A percentile compares a stretch with the other conserved stretches of the same genome.
These are phyloP conservation scores for Xiphydria camelus DNA, from an alignment of 2,888 invertebrate species.

Conservation along the genomic window DNA sequence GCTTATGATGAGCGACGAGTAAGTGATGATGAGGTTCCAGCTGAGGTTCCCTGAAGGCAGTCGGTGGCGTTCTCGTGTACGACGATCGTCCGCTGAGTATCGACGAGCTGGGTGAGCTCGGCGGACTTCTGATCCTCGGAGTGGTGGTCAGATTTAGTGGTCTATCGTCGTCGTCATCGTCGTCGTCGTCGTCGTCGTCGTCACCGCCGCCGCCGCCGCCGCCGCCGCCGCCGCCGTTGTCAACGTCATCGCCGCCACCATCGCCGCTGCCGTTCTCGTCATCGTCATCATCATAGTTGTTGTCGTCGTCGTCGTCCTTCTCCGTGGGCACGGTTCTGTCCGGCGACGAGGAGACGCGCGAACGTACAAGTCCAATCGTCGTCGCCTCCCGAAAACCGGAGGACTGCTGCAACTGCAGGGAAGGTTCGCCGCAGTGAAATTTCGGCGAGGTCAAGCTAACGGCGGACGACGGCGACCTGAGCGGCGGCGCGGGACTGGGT, in stretches of 20 bases:
- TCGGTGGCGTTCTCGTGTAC: slow-evolving; percentile 25
- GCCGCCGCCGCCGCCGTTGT: slow-evolving; percentile 11
- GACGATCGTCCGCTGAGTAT: slow-evolving; percentile 27
- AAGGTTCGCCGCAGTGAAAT: slow-evolving; percentile 17
- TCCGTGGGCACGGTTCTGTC: slow-evolving; percentile 1
- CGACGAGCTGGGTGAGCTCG: slow-evolving; percentile 26
- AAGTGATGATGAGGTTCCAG: slow-evolving; percentile 31
- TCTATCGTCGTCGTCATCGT: slow-evolving; percentile 44
- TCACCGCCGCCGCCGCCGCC: slow-evolving; percentile 44
- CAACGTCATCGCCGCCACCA: slow-evolving; percentile 49
- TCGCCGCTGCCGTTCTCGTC: too few species aligned
- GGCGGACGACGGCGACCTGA: slow-evolving; percentile 35
- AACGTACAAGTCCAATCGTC: slow-evolving; percentile 17
- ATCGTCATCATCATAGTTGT: slow-evolving; percentile 21
- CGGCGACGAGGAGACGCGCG: slow-evolving; percentile 9
- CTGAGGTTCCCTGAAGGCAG: slow-evolving; percentile 36
- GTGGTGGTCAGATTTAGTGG: slow-evolving; percentile 50
- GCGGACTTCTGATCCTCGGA: slow-evolving; percentile 43
- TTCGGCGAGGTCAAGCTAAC: slow-evolving; percentile 28
- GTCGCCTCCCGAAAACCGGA: not conserved
- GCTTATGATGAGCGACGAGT: slow-evolving; percentile 28
- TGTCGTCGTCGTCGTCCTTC: slow-evolving; percentile 30
- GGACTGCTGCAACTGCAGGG: slow-evolving; percentile 11
- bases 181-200: slow-evolving; percentile 34
- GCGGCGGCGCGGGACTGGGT: slow-evolving; percentile 37